A percentile compares a stretch with the other conserved stretches of the same genome.
Conservation (phyloP, 2,888 invertebrate species). For the Lycocerus yunnanus region DNA sequence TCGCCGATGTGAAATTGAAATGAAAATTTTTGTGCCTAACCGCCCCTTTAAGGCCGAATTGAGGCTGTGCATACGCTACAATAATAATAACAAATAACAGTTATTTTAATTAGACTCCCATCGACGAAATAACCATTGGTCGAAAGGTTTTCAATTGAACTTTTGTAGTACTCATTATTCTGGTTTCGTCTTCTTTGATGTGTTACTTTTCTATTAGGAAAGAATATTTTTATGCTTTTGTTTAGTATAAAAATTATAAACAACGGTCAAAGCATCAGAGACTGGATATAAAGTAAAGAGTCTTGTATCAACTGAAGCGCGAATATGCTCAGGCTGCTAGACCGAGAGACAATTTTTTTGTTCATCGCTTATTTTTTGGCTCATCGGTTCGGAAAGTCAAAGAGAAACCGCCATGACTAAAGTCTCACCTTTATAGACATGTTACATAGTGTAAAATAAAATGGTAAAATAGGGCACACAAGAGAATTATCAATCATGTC, state of each 20-base stretch:
- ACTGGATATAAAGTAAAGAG: slow-evolving; percentile 15
- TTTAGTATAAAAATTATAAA: slow-evolving; percentile 4
- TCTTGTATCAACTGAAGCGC: slow-evolving; percentile 36
- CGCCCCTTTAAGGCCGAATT: no score
- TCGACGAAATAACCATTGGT: not conserved
- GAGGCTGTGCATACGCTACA: no score
- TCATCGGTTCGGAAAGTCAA: slow-evolving; percentile 55
- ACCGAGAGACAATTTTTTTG: slow-evolving; percentile 38
- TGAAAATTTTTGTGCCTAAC: no score
- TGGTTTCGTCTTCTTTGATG: not conserved
- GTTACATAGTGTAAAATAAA: slow-evolving; percentile 9
- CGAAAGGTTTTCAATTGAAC: not conserved
- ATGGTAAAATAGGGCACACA: not conserved
- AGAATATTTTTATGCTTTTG: not conserved
- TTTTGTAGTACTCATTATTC: not conserved
- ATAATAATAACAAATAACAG: no score
- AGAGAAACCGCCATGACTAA: slow-evolving; percentile 46
- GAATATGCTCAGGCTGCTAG: slow-evolving; percentile 37
- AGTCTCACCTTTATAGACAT: slow-evolving; percentile 25
- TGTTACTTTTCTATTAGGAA: not conserved
- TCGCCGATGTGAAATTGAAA: no score
- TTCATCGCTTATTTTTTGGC: slow-evolving; percentile 48
- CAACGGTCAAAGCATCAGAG: slow-evolving; percentile 12
- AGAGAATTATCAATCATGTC: slow-evolving; percentile 19
- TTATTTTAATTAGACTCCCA: not conserved